A percentile compares a stretch with the other conserved stretches of the same genome.
These are phyloP conservation scores for Cherax quadricarinatus DNA, from an alignment of 1,140 invertebrate species.

Conservation along the genomic window DNA sequence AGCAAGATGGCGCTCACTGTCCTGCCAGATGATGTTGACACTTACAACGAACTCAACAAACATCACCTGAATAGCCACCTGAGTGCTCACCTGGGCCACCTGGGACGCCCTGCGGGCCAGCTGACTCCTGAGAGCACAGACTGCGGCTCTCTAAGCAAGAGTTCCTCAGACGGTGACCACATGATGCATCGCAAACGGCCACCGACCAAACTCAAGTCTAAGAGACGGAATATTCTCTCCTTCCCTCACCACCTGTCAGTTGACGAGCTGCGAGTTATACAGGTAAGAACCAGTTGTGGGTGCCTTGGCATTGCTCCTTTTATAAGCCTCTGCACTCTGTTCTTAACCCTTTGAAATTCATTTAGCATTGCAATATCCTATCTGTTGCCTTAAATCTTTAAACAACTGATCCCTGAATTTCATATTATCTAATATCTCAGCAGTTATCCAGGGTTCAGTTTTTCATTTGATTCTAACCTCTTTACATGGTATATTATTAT, in stretches of 20 bases:
- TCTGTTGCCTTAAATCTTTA: no score
- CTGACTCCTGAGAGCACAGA: slow-evolving; percentile 75
- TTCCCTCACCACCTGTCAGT: slow-evolving; percentile 82
- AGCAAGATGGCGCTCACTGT: slow-evolving; percentile 69
- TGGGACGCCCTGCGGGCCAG: slow-evolving; percentile 51
- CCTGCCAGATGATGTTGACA: slow-evolving; percentile 58
- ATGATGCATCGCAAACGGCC: slow-evolving; percentile 74
- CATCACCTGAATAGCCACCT: slow-evolving; percentile 68
- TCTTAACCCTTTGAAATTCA: no score
- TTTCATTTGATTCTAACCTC: no score
- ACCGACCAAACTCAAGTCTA: slow-evolving; percentile 77
- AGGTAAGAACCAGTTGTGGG: slow-evolving; percentile 77
- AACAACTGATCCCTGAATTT: no score
- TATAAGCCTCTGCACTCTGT: no score
- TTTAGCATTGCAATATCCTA: no score
- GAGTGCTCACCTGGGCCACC: slow-evolving; percentile 56
- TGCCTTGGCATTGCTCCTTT: no score
- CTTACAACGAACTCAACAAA: slow-evolving; percentile 70
- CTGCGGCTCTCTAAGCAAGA: slow-evolving; percentile 77
- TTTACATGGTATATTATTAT: no score
- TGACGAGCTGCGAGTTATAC: slow-evolving; percentile 82
- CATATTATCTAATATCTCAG: no score
- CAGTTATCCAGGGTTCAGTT: no score
- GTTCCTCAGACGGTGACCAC: slow-evolving; percentile 77
- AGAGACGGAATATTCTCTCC: slow-evolving; percentile 77